Conservation (phyloP, 2,888 invertebrate genomes). For the Epirrita christyi region DNA sequence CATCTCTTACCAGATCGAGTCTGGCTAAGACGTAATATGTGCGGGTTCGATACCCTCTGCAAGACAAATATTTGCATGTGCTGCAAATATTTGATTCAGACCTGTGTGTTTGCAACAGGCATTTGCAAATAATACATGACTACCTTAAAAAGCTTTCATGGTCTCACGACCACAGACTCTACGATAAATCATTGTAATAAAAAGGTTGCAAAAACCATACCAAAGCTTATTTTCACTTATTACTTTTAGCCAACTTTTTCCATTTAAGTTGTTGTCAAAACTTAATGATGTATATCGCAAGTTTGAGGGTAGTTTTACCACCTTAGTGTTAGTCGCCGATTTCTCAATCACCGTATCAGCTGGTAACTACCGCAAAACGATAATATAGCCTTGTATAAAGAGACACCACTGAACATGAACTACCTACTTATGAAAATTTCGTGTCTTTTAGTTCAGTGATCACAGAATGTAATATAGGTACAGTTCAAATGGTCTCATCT, state of each 20-base stretch:
- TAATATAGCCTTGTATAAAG: constrained; percentile 28
- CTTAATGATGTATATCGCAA: constrained; percentile 67
- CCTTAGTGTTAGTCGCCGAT: constrained; percentile 41
- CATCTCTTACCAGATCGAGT: no score
- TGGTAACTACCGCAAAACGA: constrained; percentile 35
- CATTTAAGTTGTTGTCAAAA: constrained; percentile 66
- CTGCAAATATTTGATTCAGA: no score
- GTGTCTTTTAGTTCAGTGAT: not conserved
- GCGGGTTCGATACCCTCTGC: no score
- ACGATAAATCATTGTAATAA: constrained; percentile 25
- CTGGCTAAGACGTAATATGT: no score
- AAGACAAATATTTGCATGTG: no score
- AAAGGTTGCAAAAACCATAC: constrained; percentile 25
- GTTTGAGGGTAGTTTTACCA: constrained; percentile 54
- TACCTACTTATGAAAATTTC: not conserved
- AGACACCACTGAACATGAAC: not conserved
- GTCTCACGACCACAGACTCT: not conserved
- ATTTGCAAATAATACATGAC: no score
- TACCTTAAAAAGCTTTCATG: constrained; percentile 5
- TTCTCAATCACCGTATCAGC: constrained; percentile 39
- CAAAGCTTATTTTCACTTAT: constrained; percentile 48
- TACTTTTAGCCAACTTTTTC: constrained; percentile 62
- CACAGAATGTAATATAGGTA: constrained; percentile 1
- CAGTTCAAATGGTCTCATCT: no score
- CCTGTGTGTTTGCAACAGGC: no score